These are phyloP conservation scores for Callinectes sapidus DNA, from an alignment of 2,888 invertebrate species.

Conservation along the genomic window DNA sequence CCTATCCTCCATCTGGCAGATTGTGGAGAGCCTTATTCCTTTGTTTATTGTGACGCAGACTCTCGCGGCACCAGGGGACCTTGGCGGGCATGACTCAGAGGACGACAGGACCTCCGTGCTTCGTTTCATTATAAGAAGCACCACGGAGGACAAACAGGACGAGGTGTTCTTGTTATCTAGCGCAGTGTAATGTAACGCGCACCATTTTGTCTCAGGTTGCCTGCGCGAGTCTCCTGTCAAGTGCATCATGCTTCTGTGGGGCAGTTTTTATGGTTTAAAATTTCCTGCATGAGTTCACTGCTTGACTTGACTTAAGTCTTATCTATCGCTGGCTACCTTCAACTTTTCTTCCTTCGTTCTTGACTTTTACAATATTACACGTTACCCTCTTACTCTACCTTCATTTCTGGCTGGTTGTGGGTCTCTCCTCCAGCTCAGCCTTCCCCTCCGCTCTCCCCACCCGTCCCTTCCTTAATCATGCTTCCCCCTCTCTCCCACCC, in stretches of 20 bases:
- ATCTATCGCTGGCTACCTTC: constrained; percentile 7
- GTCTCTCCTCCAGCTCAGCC: background rate
- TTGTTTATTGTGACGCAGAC: constrained; percentile 1
- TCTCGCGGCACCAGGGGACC: constrained; percentile 1
- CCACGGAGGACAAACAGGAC: constrained; percentile 12
- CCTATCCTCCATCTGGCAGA: background rate
- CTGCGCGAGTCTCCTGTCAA: constrained; percentile 11
- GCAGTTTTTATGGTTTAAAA: background rate
- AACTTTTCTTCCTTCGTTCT: background rate
- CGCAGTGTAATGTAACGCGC: constrained; percentile 26
- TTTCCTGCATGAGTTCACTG: constrained; percentile 16
- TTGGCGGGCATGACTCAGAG: constrained; percentile 22
- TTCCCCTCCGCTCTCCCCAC: background rate
- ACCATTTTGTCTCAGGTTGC: constrained; percentile 21
- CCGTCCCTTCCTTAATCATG: background rate
- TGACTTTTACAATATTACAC: background rate
- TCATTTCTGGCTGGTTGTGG: background rate
- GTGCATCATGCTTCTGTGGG: constrained; percentile 21
- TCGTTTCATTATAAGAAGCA: constrained; percentile 4
- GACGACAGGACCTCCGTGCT: background rate
- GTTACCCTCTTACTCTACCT: background rate
- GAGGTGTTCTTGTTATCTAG: constrained; percentile 8
- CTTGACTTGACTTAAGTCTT: background rate
- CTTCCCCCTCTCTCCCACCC: constrained; percentile 15
- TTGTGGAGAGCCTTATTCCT: background rate